phyloP scores from a whole-genome alignment of 2,888 invertebrate species.

The Diplolepis rosae region DNA sequence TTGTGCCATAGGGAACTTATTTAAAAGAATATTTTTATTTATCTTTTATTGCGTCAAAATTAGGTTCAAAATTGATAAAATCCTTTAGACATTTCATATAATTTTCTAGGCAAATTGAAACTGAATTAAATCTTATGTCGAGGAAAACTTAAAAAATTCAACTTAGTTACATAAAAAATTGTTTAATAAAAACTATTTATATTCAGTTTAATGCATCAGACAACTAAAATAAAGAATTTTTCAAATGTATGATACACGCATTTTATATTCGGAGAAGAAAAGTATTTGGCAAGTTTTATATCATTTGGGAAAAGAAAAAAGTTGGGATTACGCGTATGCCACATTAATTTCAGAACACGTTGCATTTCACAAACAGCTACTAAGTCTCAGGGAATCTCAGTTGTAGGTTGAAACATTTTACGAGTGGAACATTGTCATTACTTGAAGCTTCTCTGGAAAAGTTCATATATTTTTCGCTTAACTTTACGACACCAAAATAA shows the following conservation, averaged over 20 bases:
- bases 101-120: too few species aligned
- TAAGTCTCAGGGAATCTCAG: background rate
- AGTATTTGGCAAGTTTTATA: background rate
- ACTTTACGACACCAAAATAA: background rate
- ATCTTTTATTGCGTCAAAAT: background rate
- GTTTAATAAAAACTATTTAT: too few species aligned
- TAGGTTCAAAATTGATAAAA: constrained; percentile 4
- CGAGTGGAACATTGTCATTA: background rate
- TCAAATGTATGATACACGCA: too few species aligned
- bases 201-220: too few species aligned
- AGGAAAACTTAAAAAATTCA: too few species aligned
- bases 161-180: too few species aligned
- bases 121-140: too few species aligned
- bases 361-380: background rate
- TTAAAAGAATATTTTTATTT: background rate
- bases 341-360: background rate
- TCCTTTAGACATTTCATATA: too few species aligned
- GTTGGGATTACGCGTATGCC: background rate
- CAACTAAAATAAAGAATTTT: too few species aligned
- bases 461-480: background rate
- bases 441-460: background rate
- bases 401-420: background rate
- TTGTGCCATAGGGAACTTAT: background rate
- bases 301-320: background rate
- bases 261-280: too few species aligned